Evolutionary conservation across 2,797 vertebrate genomes (phyloP).

Genomic region (Pipistrellus pygmaeus): DNA sequence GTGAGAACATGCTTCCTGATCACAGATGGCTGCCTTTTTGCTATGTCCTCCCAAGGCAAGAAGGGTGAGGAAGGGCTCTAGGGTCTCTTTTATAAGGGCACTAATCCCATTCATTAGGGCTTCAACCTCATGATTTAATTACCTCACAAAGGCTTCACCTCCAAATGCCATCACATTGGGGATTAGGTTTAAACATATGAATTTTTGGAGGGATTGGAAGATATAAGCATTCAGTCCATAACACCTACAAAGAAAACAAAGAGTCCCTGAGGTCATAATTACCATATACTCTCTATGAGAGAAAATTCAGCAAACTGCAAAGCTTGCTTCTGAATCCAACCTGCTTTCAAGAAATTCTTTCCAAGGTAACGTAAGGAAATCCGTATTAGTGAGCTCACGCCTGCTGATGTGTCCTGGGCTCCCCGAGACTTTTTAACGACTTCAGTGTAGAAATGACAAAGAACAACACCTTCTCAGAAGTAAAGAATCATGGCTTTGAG

Average conservation of each 20-base stretch:
- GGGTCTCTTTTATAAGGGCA: background rate
- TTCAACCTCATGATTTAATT: background rate
- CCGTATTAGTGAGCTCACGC: background rate
- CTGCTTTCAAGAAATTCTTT: background rate
- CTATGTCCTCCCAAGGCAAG: background rate
- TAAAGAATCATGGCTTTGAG: constrained; percentile 6
- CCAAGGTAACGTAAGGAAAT: background rate
- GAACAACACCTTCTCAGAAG: background rate
- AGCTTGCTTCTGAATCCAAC: background rate
- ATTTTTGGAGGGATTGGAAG: too few species aligned
- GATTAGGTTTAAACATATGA: background rate
- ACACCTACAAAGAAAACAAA: constrained; percentile 43
- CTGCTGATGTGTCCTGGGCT: background rate
- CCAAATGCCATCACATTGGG: background rate
- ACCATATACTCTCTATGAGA: background rate
- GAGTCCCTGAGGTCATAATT: background rate
- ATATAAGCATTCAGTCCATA: background rate
- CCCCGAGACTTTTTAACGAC: background rate
- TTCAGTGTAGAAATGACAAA: background rate
- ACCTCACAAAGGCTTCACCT: background rate
- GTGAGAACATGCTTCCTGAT: background rate
- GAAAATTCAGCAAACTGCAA: background rate
- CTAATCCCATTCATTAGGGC: background rate
- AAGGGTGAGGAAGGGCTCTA: background rate
- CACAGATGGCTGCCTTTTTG: background rate